Evolutionary conservation across 2,888 invertebrate species (phyloP).

Genomic region (Agapostemon virescens): DNA sequence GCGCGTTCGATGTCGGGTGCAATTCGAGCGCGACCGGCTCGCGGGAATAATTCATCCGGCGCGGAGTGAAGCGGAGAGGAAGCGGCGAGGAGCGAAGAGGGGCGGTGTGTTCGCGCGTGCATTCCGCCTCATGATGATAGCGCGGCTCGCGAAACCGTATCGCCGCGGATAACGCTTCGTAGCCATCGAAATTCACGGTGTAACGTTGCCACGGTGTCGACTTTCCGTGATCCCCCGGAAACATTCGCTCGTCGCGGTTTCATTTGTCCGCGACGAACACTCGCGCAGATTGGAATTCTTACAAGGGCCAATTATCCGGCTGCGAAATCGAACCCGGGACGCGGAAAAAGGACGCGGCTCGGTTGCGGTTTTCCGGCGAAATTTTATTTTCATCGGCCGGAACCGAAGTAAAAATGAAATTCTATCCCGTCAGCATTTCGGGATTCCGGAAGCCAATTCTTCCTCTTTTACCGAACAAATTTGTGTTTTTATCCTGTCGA

Average conservation of each 20-base stretch:
- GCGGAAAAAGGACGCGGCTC: not conserved
- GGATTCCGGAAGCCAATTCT: not conserved
- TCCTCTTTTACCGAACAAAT: not conserved
- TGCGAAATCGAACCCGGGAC: slow-evolving; percentile 13
- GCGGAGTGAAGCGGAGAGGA: slow-evolving; percentile 4
- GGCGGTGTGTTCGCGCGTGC: not conserved
- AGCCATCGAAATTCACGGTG: slow-evolving; percentile 17
- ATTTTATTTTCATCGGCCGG: not conserved
- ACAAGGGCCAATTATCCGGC: slow-evolving; percentile 38
- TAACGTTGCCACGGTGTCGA: slow-evolving; percentile 12
- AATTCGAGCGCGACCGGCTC: slow-evolving; percentile 53
- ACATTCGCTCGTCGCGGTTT: not conserved
- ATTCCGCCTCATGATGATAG: not conserved
- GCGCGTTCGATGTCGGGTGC: slow-evolving; percentile 41
- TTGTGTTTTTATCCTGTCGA: no score
- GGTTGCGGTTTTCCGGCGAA: not conserved
- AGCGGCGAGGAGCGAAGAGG: not conserved
- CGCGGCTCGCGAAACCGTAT: slow-evolving; percentile 4
- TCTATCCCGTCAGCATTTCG: not conserved
- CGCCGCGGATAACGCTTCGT: slow-evolving; percentile 2
- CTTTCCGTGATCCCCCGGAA: not conserved
- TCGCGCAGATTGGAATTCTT: slow-evolving; percentile 33
- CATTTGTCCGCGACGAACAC: not conserved
- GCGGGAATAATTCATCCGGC: slow-evolving; percentile 67
- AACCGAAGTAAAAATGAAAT: no score